phyloP scores from a whole-genome alignment of 1,140 invertebrate species.

The Drosophila orosa region DNA sequence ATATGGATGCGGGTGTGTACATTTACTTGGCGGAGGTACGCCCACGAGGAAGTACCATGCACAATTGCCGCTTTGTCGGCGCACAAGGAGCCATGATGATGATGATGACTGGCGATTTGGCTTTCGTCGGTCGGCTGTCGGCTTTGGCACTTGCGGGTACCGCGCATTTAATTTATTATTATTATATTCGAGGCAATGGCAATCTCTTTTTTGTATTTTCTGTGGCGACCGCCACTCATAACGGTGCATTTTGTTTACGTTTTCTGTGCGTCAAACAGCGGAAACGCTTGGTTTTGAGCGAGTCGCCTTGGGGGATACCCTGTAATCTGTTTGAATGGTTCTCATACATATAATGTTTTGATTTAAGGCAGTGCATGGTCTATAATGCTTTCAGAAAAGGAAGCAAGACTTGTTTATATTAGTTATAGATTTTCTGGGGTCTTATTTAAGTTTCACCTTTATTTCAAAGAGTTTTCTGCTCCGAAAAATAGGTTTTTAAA shows the following conservation, averaged over 20 bases:
- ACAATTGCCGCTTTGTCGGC: slow-evolving; percentile 52
- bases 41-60: slow-evolving; percentile 44
- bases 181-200: slow-evolving; percentile 47
- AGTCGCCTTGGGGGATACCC: slow-evolving; percentile 19
- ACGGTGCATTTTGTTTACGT: slow-evolving; percentile 57
- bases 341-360: neutral
- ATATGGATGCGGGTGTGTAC: slow-evolving; percentile 5
- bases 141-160: slow-evolving; percentile 33
- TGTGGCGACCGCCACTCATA: slow-evolving; percentile 21
- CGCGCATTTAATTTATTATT: slow-evolving; percentile 52
- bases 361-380: neutral
- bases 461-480: no score
- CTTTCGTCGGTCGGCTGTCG: slow-evolving; percentile 8
- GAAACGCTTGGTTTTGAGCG: neutral
- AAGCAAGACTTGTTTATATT: no score
- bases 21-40: slow-evolving; percentile 12
- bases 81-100: slow-evolving; percentile 32
- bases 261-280: slow-evolving; percentile 42
- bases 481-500: no score
- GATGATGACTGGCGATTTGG: slow-evolving; percentile 55
- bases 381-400: no score
- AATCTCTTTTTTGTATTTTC: slow-evolving; percentile 18
- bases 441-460: no score
- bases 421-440: no score
- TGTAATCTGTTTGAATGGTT: neutral